These are phyloP conservation scores for Hololepta plana DNA, from an alignment of 2,888 invertebrate genomes.

Conservation along the genomic window DNA sequence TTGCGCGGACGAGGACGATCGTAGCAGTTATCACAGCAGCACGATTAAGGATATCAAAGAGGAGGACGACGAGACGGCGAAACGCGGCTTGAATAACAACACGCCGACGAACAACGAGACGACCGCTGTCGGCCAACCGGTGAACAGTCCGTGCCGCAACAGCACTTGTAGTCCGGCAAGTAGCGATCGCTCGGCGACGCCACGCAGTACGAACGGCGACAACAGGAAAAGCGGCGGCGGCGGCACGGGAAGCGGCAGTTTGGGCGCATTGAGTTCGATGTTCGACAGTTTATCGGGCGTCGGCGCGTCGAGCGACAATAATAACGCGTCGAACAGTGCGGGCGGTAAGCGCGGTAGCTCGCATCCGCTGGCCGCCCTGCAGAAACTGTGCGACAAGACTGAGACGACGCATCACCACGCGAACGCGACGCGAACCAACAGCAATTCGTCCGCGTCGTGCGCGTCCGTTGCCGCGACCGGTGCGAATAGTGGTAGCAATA, in stretches of 20 bases:
- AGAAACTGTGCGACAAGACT: constrained; percentile 91
- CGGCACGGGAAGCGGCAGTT: constrained; percentile 46
- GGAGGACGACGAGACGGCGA: constrained; percentile 22
- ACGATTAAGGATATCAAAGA: constrained; percentile 16
- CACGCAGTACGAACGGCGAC: constrained; percentile 42
- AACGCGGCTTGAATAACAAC: too few species aligned
- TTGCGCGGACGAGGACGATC: constrained; percentile 27
- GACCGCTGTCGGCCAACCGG: constrained; percentile 22
- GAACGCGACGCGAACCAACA: constrained; percentile 50
- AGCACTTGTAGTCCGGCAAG: constrained; percentile 54
- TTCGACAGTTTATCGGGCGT: constrained; percentile 65
- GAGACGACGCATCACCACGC: constrained; percentile 78
- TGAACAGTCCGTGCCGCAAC: constrained; percentile 46
- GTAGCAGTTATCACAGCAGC: constrained; percentile 23
- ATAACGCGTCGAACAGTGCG: constrained; percentile 31
- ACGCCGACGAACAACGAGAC: constrained; percentile 21
- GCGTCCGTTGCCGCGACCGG: constrained; percentile 24
- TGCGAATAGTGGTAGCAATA: constrained; percentile 15
- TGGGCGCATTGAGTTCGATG: constrained; percentile 78
- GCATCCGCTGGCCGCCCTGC: constrained; percentile 85
- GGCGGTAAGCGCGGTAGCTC: constrained; percentile 52
- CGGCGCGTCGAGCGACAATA: constrained; percentile 17
- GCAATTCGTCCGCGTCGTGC: constrained; percentile 16
- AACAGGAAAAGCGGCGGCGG: constrained; percentile 25
- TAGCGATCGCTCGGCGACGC: constrained; percentile 60